phyloP scores from a whole-genome alignment of 1,140 invertebrate genomes.

The Drosophila virilis region DNA sequence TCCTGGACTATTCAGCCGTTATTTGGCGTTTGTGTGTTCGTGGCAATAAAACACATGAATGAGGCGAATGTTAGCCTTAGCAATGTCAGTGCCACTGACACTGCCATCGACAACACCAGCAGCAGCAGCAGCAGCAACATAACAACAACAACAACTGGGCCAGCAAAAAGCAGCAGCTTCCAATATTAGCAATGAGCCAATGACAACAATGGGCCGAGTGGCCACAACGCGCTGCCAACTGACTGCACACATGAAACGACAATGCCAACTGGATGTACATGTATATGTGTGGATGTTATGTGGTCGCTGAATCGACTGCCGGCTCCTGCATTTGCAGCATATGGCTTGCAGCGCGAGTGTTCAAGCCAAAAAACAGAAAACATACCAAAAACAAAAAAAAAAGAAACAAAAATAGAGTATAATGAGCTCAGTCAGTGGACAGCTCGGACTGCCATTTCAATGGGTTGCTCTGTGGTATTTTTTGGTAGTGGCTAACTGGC shows the following conservation, averaged over 20 bases:
- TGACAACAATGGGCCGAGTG: conserved; percentile 76
- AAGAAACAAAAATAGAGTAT: conserved; percentile 55
- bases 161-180: conserved; percentile 56
- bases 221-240: conserved; percentile 53
- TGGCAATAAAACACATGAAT: conserved; percentile 78
- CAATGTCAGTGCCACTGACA: conserved; percentile 59
- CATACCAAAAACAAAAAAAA: conserved; percentile 38
- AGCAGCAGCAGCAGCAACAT: conserved; percentile 15
- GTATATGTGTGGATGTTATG: conserved; percentile 39
- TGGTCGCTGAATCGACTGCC: conserved; percentile 64
- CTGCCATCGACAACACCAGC: conserved; percentile 49
- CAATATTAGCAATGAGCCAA: conserved; percentile 79
- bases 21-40: conserved; percentile 36
- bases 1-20: conserved; percentile 59
- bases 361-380: conserved; percentile 37
- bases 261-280: conserved; percentile 31
- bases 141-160: conserved; percentile 1
- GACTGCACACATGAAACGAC: conserved; percentile 27
- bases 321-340: conserved; percentile 41
- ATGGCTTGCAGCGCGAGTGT: conserved; percentile 39
- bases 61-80: conserved; percentile 65
- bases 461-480: conserved; percentile 26
- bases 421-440: conserved; percentile 60
- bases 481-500: conserved; percentile 18
- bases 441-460: conserved; percentile 33